phyloP scores from a whole-genome alignment of 2,113 vertebrate genomes.

The Pimephales promelas region DNA sequence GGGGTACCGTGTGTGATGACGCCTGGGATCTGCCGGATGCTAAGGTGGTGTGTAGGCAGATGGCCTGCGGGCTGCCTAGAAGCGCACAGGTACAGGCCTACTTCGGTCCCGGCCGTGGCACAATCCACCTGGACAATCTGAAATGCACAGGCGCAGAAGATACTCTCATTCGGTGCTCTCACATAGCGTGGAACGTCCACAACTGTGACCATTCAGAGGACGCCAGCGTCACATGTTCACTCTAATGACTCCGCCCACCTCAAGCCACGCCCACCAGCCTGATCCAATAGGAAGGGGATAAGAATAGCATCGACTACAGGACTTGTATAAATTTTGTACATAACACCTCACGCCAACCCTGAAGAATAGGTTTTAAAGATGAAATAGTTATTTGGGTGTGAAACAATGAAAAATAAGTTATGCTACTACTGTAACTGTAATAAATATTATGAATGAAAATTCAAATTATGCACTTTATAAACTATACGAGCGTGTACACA shows the following conservation, averaged over 20 bases:
- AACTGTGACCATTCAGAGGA: slow-evolving; percentile 97
- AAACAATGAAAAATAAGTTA: slow-evolving; percentile 53
- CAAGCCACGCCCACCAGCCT: slow-evolving; percentile 28
- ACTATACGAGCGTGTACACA: slow-evolving; percentile 61
- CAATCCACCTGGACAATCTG: slow-evolving; percentile 93
- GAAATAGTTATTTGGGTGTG: slow-evolving; percentile 17
- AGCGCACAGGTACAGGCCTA: slow-evolving; percentile 77
- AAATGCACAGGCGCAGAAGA: slow-evolving; percentile 88
- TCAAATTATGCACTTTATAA: slow-evolving; percentile 83
- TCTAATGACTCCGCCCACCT: slow-evolving; percentile 70
- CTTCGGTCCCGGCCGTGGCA: slow-evolving; percentile 85
- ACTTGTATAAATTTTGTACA: slow-evolving; percentile 81
- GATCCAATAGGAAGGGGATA: too few species aligned
- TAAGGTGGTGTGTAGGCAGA: slow-evolving; percentile 83
- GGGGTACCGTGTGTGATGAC: slow-evolving; percentile 95
- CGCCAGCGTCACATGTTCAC: slow-evolving; percentile 82
- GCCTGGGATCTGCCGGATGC: slow-evolving; percentile 92
- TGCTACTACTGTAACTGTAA: slow-evolving; percentile 56
- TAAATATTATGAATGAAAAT: slow-evolving; percentile 67
- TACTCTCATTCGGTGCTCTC: slow-evolving; percentile 85
- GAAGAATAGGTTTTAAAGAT: slow-evolving; percentile 57
- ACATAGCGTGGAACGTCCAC: slow-evolving; percentile 92
- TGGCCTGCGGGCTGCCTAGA: slow-evolving; percentile 84
- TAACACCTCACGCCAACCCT: slow-evolving; percentile 66
- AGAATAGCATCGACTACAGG: slow-evolving; percentile 38